Percentiles rank a stretch among this genome's conserved stretches.
Evolutionary conservation across 2,888 invertebrate species (phyloP).

Genomic region (Margaritifera margaritifera): DNA sequence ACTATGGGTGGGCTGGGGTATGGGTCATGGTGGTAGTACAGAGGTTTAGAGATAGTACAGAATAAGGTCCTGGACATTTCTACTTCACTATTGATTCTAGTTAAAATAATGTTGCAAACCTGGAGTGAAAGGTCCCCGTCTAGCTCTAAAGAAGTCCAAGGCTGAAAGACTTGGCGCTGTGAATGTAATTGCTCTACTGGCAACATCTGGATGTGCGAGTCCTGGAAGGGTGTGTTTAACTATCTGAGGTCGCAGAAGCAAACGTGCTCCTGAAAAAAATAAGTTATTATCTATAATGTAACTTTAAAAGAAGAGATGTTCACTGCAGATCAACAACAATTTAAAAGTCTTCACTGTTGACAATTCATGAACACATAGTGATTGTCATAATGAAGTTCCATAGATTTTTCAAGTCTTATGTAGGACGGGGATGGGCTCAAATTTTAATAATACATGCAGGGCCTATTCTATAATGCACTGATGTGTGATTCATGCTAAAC

Average conservation of each 20-base stretch:
- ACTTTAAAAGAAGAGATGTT: too few relatives aligned
- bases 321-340: too few relatives aligned
- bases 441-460: too few relatives aligned
- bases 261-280: constrained; percentile 2
- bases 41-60: neutral
- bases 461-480: too few relatives aligned
- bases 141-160: constrained; percentile 54
- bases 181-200: constrained; percentile 2
- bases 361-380: too few relatives aligned
- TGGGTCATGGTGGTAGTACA: too few relatives aligned
- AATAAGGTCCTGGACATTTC: neutral
- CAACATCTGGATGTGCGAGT: neutral
- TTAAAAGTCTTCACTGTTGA: too few relatives aligned
- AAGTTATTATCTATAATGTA: neutral
- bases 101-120: constrained; percentile 30
- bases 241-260: constrained; percentile 3
- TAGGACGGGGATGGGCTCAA: too few relatives aligned
- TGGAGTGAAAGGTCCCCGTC: constrained; percentile 63
- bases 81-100: neutral
- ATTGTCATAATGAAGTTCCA: too few relatives aligned
- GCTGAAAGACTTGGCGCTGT: constrained; percentile 7
- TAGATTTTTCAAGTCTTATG: too few relatives aligned
- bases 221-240: neutral
- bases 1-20: too few relatives aligned
- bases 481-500: too few relatives aligned